Evolutionary conservation across 1,140 invertebrate genomes (phyloP).

Genomic region (Panagrolaimus sp.): DNA sequence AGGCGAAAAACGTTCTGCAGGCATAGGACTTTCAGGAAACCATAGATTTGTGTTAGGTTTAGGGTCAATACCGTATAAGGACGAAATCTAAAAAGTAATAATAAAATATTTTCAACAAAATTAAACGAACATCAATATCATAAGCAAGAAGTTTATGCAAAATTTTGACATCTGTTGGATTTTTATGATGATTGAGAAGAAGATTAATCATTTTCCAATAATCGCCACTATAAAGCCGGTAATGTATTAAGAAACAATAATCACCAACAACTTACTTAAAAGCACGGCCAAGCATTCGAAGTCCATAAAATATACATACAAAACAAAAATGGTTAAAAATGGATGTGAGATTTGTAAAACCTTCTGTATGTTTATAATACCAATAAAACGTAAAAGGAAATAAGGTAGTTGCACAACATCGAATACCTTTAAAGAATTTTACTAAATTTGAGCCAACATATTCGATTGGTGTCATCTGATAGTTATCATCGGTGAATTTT

Average conservation of each 20-base stretch:
- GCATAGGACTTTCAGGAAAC: neutral
- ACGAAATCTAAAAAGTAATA: too few relatives aligned
- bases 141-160: neutral
- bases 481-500: too few relatives aligned
- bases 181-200: neutral
- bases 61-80: too few relatives aligned
- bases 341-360: neutral
- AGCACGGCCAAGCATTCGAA: neutral
- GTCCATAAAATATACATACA: neutral
- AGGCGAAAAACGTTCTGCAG: neutral
- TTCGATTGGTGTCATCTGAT: too few relatives aligned
- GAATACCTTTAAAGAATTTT: too few relatives aligned
- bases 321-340: neutral
- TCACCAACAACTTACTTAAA: neutral
- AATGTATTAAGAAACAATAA: neutral
- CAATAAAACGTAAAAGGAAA: slow-evolving; percentile 3
- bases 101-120: neutral
- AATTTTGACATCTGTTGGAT: neutral
- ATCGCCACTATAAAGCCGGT: neutral
- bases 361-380: neutral
- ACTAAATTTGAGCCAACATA: too few relatives aligned
- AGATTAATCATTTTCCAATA: slow-evolving; percentile 3
- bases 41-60: too few relatives aligned
- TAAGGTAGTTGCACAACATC: too few relatives aligned
- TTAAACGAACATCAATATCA: neutral